Percentiles rank a stretch among this genome's conserved stretches.
Evolutionary conservation across 2,797 vertebrate genomes (phyloP).

Genomic region (Etheostoma perlongum): DNA sequence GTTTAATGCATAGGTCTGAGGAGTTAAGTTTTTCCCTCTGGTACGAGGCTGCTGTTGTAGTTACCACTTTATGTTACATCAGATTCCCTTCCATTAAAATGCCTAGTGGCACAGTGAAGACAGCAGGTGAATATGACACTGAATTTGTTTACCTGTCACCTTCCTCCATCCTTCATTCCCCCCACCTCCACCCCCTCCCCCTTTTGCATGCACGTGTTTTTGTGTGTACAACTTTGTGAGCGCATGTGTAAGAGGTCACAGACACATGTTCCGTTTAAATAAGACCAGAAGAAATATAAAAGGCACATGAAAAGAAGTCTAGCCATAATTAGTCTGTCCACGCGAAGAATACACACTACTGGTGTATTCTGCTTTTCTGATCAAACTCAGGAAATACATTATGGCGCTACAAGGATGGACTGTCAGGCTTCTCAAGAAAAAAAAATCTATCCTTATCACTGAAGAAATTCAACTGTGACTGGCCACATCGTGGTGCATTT

Average conservation of each 20-base stretch:
- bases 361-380: slow-evolving; percentile 48
- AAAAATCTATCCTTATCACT: slow-evolving; percentile 71
- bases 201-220: slow-evolving; percentile 47
- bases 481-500: slow-evolving; percentile 68
- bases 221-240: slow-evolving; percentile 29
- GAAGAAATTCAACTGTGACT: slow-evolving; percentile 74
- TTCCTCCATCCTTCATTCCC: slow-evolving; percentile 77
- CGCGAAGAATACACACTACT: neutral
- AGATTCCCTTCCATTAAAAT: slow-evolving; percentile 91
- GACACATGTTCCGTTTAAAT: slow-evolving; percentile 43
- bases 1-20: slow-evolving; percentile 98
- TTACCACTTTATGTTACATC: slow-evolving; percentile 88
- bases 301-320: neutral
- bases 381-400: slow-evolving; percentile 40
- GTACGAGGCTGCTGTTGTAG: slow-evolving; percentile 84
- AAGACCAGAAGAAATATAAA: slow-evolving; percentile 18
- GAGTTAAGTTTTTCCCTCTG: slow-evolving; percentile 90
- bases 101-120: slow-evolving; percentile 90
- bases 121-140: slow-evolving; percentile 88
- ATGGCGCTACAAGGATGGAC: slow-evolving; percentile 49
- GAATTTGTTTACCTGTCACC: slow-evolving; percentile 89
- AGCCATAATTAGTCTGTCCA: neutral
- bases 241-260: slow-evolving; percentile 61
- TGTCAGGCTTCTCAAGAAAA: slow-evolving; percentile 50
- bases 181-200: neutral